phyloP scores from a whole-genome alignment of 2,113 vertebrate genomes.

The Xerus inauris region DNA sequence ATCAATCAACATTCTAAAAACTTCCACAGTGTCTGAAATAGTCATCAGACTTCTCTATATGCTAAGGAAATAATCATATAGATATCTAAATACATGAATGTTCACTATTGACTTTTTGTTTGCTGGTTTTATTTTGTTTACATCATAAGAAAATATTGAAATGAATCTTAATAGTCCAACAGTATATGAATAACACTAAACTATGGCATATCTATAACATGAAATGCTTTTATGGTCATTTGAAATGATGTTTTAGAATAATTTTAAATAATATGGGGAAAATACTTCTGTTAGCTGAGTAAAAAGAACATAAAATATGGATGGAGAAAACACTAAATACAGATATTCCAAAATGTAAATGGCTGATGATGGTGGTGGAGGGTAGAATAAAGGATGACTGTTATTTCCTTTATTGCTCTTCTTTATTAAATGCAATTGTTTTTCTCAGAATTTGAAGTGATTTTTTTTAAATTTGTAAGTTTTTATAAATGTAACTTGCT shows the following conservation, averaged over 20 bases:
- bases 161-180: neutral
- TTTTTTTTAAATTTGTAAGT: neutral
- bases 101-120: neutral
- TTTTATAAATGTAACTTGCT: neutral
- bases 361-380: neutral
- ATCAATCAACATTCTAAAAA: neutral
- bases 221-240: neutral
- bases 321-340: neutral
- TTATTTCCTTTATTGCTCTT: neutral
- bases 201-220: neutral
- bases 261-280: conserved; percentile 15
- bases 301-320: neutral
- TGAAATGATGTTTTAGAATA: neutral
- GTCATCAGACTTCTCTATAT: neutral
- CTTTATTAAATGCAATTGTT: neutral
- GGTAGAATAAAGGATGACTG: neutral
- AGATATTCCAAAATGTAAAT: neutral
- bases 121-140: neutral
- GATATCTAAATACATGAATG: neutral
- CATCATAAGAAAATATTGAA: neutral
- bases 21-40: neutral
- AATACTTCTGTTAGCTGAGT: neutral
- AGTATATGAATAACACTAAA: neutral
- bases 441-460: conserved; percentile 23
- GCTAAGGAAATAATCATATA: neutral